These are phyloP conservation scores for Acronicta leporina DNA, from an alignment of 2,888 invertebrate genomes.

Conservation along the genomic window DNA sequence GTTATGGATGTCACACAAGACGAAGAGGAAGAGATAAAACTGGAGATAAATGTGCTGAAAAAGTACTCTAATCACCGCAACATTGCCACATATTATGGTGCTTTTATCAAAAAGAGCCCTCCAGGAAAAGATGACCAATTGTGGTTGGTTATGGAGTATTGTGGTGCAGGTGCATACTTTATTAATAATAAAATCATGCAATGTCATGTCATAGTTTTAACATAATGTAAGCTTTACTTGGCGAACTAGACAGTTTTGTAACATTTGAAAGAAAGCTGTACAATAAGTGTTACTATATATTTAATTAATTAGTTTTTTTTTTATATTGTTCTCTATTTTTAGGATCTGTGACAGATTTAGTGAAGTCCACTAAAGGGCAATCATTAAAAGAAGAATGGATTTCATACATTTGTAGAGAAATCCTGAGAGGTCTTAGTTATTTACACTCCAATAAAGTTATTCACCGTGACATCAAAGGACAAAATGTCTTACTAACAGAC, in stretches of 20 bases:
- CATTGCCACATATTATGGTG: constrained; percentile 99
- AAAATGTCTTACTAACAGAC: constrained; percentile 99
- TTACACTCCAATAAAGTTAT: constrained; percentile 99
- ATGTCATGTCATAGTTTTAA: no score
- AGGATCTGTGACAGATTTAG: constrained; percentile 99
- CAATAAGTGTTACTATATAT: no score
- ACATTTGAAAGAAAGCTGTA: no score
- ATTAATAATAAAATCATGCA: no score
- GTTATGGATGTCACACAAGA: constrained; percentile 99
- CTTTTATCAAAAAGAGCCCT: constrained; percentile 99
- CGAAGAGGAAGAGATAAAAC: constrained; percentile 99
- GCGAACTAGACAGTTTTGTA: no score
- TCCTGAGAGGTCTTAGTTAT: constrained; percentile 98
- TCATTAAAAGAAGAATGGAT: constrained; percentile 99
- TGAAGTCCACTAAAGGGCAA: constrained; percentile 99
- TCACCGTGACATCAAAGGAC: constrained; percentile 99
- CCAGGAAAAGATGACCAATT: constrained; percentile 99
- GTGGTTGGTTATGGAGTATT: constrained; percentile 99
- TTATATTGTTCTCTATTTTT: constrained; percentile 48
- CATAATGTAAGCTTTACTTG: no score
- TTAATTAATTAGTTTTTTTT: background rate
- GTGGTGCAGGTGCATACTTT: constrained; percentile 94
- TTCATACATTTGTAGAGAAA: constrained; percentile 99
- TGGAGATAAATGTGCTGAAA: constrained; percentile 99
- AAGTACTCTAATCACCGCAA: constrained; percentile 99